A percentile compares a stretch with the other conserved stretches of the same genome.
phyloP scores from a whole-genome alignment of 2,113 vertebrate genomes.

The Talpa occidentalis region DNA sequence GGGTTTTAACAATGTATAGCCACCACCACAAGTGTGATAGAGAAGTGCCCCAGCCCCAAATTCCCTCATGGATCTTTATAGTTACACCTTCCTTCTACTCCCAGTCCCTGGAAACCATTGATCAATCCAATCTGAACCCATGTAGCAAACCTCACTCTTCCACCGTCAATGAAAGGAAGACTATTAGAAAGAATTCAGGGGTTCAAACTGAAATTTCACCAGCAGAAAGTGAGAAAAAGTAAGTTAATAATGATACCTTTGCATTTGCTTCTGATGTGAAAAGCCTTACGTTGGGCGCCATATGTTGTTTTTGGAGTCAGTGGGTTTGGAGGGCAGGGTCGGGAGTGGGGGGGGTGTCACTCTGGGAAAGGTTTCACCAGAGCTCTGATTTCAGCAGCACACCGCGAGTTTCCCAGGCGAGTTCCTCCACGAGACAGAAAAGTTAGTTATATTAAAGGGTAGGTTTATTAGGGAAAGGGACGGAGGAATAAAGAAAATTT shows the following conservation, averaged over 20 bases:
- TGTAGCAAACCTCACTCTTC: not conserved
- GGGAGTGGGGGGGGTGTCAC: no score
- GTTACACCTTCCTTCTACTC: not conserved
- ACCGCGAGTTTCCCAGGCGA: no score
- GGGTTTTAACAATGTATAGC: not conserved
- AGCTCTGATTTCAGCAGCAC: no score
- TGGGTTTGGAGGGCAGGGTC: no score
- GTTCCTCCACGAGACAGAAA: no score
- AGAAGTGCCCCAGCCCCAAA: not conserved
- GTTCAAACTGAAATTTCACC: constrained; percentile 83
- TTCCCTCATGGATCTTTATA: not conserved
- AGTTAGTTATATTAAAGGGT: no score
- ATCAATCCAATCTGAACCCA: not conserved
- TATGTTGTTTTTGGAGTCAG: no score
- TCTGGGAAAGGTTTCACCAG: no score
- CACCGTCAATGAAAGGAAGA: not conserved
- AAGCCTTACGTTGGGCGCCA: no score
- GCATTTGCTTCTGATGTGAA: not conserved
- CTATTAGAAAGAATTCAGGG: constrained; percentile 58
- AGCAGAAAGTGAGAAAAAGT: constrained; percentile 60
- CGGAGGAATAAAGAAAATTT: no score
- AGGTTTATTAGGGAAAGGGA: no score
- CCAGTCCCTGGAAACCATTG: not conserved
- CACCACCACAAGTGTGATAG: not conserved
- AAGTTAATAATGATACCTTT: not conserved